These are phyloP conservation scores for Muraenolepis orangiensis DNA, from an alignment of 2,797 vertebrate genomes.

Conservation along the genomic window DNA sequence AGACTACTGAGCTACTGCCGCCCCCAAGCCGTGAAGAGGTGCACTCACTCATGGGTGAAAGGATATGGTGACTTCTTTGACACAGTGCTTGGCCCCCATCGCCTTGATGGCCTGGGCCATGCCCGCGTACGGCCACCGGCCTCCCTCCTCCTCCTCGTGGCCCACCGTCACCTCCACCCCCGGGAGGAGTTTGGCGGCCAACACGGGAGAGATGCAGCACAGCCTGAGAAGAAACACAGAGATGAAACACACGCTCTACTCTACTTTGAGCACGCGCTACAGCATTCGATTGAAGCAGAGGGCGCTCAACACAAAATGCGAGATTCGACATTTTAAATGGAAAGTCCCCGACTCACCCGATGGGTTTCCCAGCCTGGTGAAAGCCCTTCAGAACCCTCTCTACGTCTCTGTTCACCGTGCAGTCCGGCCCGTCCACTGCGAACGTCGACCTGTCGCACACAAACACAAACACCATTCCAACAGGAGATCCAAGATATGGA, in stretches of 20 bases:
- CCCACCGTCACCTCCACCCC: conserved; percentile 84
- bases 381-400: conserved; percentile 82
- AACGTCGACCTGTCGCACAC: conserved; percentile 74
- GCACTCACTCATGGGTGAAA: conserved; percentile 37
- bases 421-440: conserved; percentile 80
- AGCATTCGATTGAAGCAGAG: too few relatives aligned
- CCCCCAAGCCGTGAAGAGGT: neutral
- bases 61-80: conserved; percentile 85
- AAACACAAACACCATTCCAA: neutral
- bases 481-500: neutral
- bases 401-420: conserved; percentile 76
- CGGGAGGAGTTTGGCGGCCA: conserved; percentile 80
- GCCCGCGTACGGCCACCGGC: conserved; percentile 81
- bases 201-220: conserved; percentile 83
- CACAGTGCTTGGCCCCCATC: conserved; percentile 78
- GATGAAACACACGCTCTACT: too few relatives aligned
- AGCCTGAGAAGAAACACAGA: conserved; percentile 59
- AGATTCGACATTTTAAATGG: too few relatives aligned
- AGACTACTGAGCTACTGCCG: too few relatives aligned
- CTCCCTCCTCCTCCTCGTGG: conserved; percentile 80
- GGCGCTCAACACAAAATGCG: too few relatives aligned
- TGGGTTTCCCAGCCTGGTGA: conserved; percentile 79
- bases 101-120: conserved; percentile 78
- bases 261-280: too few relatives aligned
- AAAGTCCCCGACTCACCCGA: conserved; percentile 83